Base-by-base conservation (phyloP, 2,797 vertebrate genomes). In the Enteromius viviparus region DNA sequence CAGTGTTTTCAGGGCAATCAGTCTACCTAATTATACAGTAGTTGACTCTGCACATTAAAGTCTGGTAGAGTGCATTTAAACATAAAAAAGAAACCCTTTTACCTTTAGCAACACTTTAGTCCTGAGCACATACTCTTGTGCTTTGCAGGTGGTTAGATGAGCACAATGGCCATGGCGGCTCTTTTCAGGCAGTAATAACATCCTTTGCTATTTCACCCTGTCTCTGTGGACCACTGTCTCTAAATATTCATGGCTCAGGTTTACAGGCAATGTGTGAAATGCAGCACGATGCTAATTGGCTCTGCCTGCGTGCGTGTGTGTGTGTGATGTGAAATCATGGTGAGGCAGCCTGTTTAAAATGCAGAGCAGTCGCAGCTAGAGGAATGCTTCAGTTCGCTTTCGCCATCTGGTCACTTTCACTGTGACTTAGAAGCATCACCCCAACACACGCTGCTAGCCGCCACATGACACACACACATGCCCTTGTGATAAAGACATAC, bases 261-360 rank as follows among this genome's bases (percentile, higher is more conserved):
- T 86, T 88, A 84, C 79, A 87, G 76, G 81, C 83, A 80, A 75
- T 82, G 72, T 89, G 84, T 87, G 77, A 89, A 88, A 87, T 89
- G 80, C 84, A 83, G 84, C 55, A 72, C 69, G 42, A 84, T 87
- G 85, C 86, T 85, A 86, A 89, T 87, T 89, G 86, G 84, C 65
- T 79, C 75, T 87, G 84, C 71, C 45, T 84, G 87, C 37, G 23
- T 84, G 87, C 37, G 23, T 64, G 68, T 64, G 40, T 66, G 77
- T 47, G 75, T 64, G 40, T 66, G 74, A 78, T 77, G 75, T 82
- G 76, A 71, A 65, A 83, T 86, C 71, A 80, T 29, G 70, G 82
- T 37, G 79, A 86, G 88, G 87, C 82, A 89, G 90, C 87, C 91
- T 93, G 90, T 93, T 93, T 93, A 90, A 92, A 91, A 94, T 93